Evolutionary conservation across 2,113 vertebrate genomes (phyloP).

Genomic region (Lonchura striata): DNA sequence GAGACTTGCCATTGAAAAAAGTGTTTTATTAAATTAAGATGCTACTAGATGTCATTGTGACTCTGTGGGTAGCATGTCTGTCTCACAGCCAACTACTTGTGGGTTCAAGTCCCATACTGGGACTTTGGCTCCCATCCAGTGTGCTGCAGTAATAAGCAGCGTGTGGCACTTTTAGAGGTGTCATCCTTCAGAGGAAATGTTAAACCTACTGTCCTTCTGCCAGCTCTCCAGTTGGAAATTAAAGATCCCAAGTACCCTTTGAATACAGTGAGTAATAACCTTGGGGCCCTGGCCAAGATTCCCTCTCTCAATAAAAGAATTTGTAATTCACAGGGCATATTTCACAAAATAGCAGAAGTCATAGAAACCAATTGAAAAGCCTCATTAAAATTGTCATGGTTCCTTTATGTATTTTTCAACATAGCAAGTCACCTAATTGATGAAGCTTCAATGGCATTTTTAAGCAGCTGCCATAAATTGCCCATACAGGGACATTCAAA

Average conservation of each 20-base stretch:
- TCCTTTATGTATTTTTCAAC: constrained; percentile 25
- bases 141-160: constrained; percentile 37
- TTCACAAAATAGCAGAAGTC: constrained; percentile 16
- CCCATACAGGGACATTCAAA: neutral
- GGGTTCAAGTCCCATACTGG: constrained; percentile 60
- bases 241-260: constrained; percentile 45
- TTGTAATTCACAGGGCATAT: neutral
- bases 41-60: constrained; percentile 46
- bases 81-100: constrained; percentile 45
- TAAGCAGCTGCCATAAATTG: neutral
- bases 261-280: constrained; percentile 47
- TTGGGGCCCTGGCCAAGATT: neutral
- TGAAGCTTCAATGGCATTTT: neutral
- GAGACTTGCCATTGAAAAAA: neutral
- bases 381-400: neutral
- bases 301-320: neutral
- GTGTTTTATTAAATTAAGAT: constrained; percentile 58
- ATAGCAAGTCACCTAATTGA: neutral
- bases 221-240: constrained; percentile 55
- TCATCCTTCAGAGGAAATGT: constrained; percentile 53
- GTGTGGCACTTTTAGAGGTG: constrained; percentile 50
- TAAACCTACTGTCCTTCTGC: constrained; percentile 52
- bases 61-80: constrained; percentile 58
- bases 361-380: constrained; percentile 19
- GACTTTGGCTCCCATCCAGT: constrained; percentile 37